A percentile compares a stretch with the other conserved stretches of the same genome.
Conservation (phyloP, 37 sponge, comb jelly and placozoan genomes). For the Chondrilla cf. caribensis region DNA sequence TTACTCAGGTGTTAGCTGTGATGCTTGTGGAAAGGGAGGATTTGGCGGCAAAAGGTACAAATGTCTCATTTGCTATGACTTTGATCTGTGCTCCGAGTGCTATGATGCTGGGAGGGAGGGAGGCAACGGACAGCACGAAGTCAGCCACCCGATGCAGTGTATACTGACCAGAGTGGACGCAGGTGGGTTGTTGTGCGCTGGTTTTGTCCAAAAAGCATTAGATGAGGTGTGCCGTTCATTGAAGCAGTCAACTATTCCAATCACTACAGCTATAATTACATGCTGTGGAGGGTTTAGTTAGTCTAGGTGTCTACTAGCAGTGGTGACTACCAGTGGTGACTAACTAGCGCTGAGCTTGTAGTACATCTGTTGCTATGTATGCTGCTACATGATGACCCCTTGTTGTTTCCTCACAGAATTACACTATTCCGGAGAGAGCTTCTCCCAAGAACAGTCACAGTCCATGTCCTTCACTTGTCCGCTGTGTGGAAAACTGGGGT, state of each 20-base stretch:
- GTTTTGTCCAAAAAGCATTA: background rate
- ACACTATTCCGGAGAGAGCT: conserved; percentile 82
- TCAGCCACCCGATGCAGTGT: conserved; percentile 89
- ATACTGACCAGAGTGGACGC: conserved; percentile 86
- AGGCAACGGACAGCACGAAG: conserved; percentile 50
- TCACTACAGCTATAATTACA: conserved; percentile 3
- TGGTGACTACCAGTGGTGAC: too few relatives aligned
- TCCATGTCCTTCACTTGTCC: conserved; percentile 83
- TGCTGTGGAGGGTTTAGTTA: too few relatives aligned
- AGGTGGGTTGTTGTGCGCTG: conserved; percentile 60
- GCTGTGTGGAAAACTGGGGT: conserved; percentile 75
- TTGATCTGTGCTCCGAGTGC: conserved; percentile 88
- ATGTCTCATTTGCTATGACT: conserved; percentile 91
- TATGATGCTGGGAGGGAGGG: conserved; percentile 76
- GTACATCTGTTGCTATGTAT: too few relatives aligned
- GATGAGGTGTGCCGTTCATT: background rate
- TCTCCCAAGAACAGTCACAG: conserved; percentile 60
- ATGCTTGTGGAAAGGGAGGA: conserved; percentile 83
- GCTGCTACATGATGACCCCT: too few relatives aligned
- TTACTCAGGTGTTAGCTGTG: conserved; percentile 88
- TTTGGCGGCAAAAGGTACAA: conserved; percentile 93
- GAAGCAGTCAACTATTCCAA: background rate
- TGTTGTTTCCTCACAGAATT: too few relatives aligned
- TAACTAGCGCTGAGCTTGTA: too few relatives aligned
- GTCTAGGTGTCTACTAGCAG: too few relatives aligned